Evolutionary conservation across 2,888 invertebrate species (phyloP), one percentile per base, ranked within the genome.

Genomic region (Minunthozetes semirufus): DNA sequence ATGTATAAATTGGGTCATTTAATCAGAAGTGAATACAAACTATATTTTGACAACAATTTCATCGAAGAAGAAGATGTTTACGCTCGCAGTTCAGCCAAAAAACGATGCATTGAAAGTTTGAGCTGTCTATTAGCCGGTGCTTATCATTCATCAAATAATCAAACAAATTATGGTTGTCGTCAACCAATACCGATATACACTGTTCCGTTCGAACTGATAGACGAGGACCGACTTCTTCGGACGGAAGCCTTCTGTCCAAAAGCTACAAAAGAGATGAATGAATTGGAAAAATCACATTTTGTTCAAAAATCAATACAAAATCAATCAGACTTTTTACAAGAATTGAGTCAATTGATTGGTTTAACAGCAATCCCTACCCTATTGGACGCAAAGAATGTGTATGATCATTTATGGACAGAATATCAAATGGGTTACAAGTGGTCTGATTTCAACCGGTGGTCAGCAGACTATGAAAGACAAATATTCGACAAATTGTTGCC

Each of bases 1-100:
- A 42, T 72, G 46, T 76, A 71, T 71, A 50, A 42, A 50, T 72
- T 76, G 8, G 76, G 76, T 29, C 72, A 72, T 53, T 46, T 59
- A 15, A 17, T 75, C n/a, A 72, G 76, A 15, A 11, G 8, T 2
- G 25, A 59, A n/a, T 76, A 76, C 27, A 22, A 17, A 1, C 46
- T 27, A 17, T 76, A 73, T 61, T 38, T 76, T 22, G 73, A 70
- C n/a, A 1, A 53, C 4, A n/a, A 56, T 17, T 76, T 66, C 38
- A 72, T 29, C 73, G 66, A 17, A 22, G 71, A n/a, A n/a, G 4
- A 33, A 25, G 76, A 76, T 17, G 68, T 74, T 3, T 72, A 42
- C 46, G 50, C 53, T 1, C 9, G 72, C 50, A 76, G 76, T 56
- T 72, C 74, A 15, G 74, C 53, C 11, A 53, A 56, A 4, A 63